Evolutionary conservation across 2,797 vertebrate species (phyloP), one percentile per base, ranked within the genome.

Genomic region (Channallabes apus): DNA sequence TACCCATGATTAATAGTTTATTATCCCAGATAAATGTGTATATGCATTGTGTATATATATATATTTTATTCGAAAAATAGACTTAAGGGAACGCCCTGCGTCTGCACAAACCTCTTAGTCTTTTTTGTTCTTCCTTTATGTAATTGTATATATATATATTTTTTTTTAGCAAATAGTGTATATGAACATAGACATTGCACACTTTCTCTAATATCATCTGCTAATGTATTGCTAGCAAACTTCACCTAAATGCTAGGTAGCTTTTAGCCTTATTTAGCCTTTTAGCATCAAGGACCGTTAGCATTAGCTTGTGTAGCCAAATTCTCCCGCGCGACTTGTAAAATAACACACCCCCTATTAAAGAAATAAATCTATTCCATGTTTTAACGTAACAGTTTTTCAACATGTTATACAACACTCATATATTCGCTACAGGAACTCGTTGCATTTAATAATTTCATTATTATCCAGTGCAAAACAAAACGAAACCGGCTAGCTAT

Each of bases 301-400:
- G 56, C 81, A 29, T 65, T 80, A 80, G 78, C 78, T 12, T 0
- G 15, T 51, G 38, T 29, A 56, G 83, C 83, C 38, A 72, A 87
- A 86, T 88, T 90, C 89, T 90, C 89, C 89, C 89, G 89, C 89
- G 89, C 89, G 81, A 80, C 84, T 85, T 76, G 83, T 58, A 85
- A 78, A 76, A 56, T 7, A 69, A 65, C 38, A 54, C 61, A 29
- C 24, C 1, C 18, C 4, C 7, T 29, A 29, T 64, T 27, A 41
- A 46, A 79, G 24, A 61, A 14, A 27, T 22, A 22, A 35, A 27
- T 41, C 3, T 29, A 6, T 12, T 51, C 46, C 11, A 0, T 6
- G 18, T 67, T 65, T 51, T 4, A 46, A 24, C 1, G 14, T 14
- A 58, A 14, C 0, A 0, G n/a, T n/a, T 38, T 38, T 20, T 61